phyloP scores from a whole-genome alignment of 2,797 vertebrate species.

The Molossus alvarezi region DNA sequence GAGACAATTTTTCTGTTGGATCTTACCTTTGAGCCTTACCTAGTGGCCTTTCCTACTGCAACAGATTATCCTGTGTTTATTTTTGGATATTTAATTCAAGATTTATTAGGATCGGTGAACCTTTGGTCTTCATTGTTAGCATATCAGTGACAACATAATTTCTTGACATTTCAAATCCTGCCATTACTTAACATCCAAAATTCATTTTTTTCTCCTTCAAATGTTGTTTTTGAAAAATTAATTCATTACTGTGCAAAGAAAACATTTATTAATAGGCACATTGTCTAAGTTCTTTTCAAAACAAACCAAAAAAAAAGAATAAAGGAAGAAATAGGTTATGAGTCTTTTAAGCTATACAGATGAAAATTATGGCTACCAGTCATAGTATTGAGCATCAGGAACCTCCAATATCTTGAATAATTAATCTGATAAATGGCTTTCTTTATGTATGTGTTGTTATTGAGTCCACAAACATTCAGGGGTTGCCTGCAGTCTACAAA shows the following conservation, averaged over 20 bases:
- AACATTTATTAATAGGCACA: not conserved
- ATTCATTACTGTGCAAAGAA: conserved; percentile 5
- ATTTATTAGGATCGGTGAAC: not conserved
- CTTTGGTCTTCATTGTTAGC: not conserved
- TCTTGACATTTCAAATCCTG: not conserved
- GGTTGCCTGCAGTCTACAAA: not conserved
- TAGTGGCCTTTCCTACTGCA: not conserved
- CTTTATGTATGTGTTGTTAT: not conserved
- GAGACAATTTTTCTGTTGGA: not conserved
- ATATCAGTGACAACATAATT: not conserved
- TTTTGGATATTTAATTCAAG: not conserved
- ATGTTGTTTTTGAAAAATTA: conserved; percentile 25
- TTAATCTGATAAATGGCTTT: not conserved
- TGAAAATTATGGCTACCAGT: not conserved
- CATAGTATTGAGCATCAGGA: not conserved
- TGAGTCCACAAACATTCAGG: not conserved
- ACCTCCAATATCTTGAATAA: not conserved
- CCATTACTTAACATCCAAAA: not conserved
- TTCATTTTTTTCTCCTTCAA: conserved; percentile 40
- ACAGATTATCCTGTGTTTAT: not conserved
- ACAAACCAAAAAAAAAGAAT: not conserved
- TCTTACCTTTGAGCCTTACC: not conserved
- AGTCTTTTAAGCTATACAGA: not conserved
- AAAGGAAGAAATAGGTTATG: not conserved
- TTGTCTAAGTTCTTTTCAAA: not conserved